Percentiles rank a stretch among this genome's conserved stretches.
phyloP scores from a whole-genome alignment of 2,888 invertebrate species.

The Andrena haemorrhoa region DNA sequence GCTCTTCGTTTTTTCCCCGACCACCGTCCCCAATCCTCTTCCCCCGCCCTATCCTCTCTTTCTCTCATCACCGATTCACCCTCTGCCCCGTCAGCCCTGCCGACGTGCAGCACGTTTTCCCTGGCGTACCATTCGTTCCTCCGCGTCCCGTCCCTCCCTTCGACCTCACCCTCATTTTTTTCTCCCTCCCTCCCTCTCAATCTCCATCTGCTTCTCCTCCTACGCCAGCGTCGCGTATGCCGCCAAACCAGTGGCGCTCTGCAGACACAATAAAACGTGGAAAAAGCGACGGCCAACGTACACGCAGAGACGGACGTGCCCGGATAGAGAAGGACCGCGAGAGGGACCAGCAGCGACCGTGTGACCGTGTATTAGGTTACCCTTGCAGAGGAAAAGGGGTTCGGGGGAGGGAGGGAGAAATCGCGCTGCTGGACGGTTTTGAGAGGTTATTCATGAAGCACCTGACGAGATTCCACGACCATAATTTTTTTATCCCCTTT shows the following conservation, averaged over 20 bases:
- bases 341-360: background rate
- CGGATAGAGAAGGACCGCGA: constrained; percentile 40
- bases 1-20: constrained; percentile 74
- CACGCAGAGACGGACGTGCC: constrained; percentile 56
- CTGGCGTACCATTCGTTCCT: constrained; percentile 70
- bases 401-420: constrained; percentile 35
- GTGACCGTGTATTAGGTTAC: constrained; percentile 55
- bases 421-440: constrained; percentile 64
- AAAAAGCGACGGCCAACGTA: constrained; percentile 69
- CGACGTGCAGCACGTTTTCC: constrained; percentile 68
- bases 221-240: constrained; percentile 68
- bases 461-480: constrained; percentile 73
- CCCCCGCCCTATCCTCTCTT: constrained; percentile 18
- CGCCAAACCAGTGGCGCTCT: constrained; percentile 77
- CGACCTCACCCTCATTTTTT: constrained; percentile 60
- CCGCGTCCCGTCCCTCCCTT: constrained; percentile 36
- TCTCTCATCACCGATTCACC: constrained; percentile 53
- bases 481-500: constrained; percentile 30
- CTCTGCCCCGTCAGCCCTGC: constrained; percentile 46
- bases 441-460: constrained; percentile 77
- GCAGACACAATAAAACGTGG: constrained; percentile 82
- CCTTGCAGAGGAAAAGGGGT: constrained; percentile 20
- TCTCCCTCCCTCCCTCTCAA: constrained; percentile 58
- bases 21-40: constrained; percentile 8
- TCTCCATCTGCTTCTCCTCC: constrained; percentile 73